Evolutionary conservation across 1,140 invertebrate species (phyloP).

Genomic region (Hylaeus anthracinus): DNA sequence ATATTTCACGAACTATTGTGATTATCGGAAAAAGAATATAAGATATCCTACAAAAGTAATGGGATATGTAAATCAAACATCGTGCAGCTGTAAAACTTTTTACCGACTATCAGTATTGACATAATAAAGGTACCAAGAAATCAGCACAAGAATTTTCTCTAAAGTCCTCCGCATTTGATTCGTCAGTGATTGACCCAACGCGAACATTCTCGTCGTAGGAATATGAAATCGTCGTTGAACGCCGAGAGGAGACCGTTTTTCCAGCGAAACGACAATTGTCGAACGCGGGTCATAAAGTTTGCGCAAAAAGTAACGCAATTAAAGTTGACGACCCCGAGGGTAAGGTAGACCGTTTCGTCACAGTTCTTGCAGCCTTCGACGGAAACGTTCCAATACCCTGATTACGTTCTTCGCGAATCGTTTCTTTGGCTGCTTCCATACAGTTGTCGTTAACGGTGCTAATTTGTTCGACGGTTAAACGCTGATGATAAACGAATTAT

Average conservation of each 20-base stretch:
- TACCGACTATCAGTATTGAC: too few species aligned
- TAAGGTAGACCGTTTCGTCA: neutral
- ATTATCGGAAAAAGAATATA: too few species aligned
- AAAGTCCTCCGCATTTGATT: too few species aligned
- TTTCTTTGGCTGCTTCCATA: conserved; percentile 17
- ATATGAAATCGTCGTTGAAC: neutral
- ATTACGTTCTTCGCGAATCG: conserved; percentile 22
- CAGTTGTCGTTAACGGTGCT: conserved; percentile 24
- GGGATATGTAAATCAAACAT: too few species aligned
- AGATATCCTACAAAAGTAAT: too few species aligned
- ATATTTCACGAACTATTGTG: too few species aligned
- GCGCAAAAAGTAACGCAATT: neutral
- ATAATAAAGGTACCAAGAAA: too few species aligned
- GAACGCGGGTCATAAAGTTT: neutral
- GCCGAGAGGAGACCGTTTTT: neutral
- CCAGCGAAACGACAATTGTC: neutral
- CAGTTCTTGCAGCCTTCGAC: neutral
- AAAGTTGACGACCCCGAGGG: neutral
- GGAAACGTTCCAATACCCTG: conserved; percentile 2
- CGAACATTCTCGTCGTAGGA: neutral
- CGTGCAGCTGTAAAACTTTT: too few species aligned
- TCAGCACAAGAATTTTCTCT: too few species aligned
- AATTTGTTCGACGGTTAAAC: conserved; percentile 51
- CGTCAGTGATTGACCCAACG: too few species aligned
- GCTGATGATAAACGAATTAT: conserved; percentile 61